These are phyloP conservation scores for Clarias magur DNA, from an alignment of 2,113 vertebrate genomes.

Conservation along the genomic window DNA sequence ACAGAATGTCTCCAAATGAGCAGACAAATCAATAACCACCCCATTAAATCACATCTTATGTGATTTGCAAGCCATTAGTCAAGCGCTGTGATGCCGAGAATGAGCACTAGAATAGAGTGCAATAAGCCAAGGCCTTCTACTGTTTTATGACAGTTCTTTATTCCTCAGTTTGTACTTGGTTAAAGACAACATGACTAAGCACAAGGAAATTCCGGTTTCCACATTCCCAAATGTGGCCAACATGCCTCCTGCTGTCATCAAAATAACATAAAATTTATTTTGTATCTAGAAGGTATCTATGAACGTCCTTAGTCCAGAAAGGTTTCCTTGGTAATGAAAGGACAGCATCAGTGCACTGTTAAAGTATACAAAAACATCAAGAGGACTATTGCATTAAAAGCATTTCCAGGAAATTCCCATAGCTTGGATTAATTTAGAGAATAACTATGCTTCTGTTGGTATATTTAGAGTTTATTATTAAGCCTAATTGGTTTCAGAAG, in stretches of 20 bases:
- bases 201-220: constrained; percentile 25
- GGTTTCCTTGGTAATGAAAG: constrained; percentile 34
- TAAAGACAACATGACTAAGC: constrained; percentile 56
- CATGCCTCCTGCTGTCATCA: constrained; percentile 33
- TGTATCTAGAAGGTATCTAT: constrained; percentile 1
- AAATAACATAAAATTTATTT: constrained; percentile 34
- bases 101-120: constrained; percentile 46
- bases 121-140: constrained; percentile 51
- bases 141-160: constrained; percentile 56
- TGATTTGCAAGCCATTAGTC: constrained; percentile 60
- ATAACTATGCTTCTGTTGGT: constrained; percentile 40
- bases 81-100: constrained; percentile 53
- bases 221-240: background rate
- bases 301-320: constrained; percentile 41
- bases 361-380: constrained; percentile 24
- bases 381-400: constrained; percentile 17
- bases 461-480: constrained; percentile 69
- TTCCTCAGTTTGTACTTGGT: constrained; percentile 43
- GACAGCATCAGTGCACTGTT: constrained; percentile 44
- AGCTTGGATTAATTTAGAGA: constrained; percentile 52
- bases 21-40: constrained; percentile 70
- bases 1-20: constrained; percentile 65
- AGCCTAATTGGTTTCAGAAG: constrained; percentile 72
- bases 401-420: constrained; percentile 53
- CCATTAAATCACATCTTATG: constrained; percentile 66